Evolutionary conservation across 2,888 invertebrate species (phyloP).

Genomic region (Hydropsyche betteni): DNA sequence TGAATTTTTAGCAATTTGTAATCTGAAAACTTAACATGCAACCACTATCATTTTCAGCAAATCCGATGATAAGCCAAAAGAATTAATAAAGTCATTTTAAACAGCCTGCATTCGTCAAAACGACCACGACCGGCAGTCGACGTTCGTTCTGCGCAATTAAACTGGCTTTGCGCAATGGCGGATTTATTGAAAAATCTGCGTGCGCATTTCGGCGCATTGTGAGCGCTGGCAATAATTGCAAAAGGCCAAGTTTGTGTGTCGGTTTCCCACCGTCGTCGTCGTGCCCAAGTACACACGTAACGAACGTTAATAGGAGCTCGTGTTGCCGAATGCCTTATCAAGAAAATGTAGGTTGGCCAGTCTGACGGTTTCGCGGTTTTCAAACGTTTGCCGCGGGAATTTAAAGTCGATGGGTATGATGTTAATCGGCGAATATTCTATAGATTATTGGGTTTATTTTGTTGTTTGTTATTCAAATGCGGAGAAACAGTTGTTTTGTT

Average conservation of each 20-base stretch:
- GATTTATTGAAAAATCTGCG: slow-evolving; percentile 12
- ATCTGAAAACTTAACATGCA: not conserved
- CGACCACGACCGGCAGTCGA: no score
- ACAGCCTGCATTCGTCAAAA: no score
- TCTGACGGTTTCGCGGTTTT: slow-evolving; percentile 5
- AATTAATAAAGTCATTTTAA: no score
- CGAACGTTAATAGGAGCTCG: slow-evolving; percentile 41
- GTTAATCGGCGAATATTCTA: no score
- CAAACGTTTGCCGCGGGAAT: not conserved
- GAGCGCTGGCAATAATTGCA: not conserved
- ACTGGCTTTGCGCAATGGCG: not conserved
- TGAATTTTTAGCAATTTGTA: not conserved
- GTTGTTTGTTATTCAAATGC: no score
- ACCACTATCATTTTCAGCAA: no score
- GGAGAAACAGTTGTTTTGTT: no score
- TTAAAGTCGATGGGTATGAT: no score
- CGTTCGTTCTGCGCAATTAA: slow-evolving; percentile 26
- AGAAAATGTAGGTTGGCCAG: slow-evolving; percentile 39
- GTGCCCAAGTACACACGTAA: slow-evolving; percentile 26
- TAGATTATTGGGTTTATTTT: no score
- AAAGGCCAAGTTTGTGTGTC: slow-evolving; percentile 36
- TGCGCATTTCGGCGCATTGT: no score
- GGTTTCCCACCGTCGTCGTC: slow-evolving; percentile 22
- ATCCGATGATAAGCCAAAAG: no score
- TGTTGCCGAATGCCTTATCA: slow-evolving; percentile 42